Base-by-base conservation (phyloP, 1,140 invertebrate genomes). In the Plutomurus gul region DNA sequence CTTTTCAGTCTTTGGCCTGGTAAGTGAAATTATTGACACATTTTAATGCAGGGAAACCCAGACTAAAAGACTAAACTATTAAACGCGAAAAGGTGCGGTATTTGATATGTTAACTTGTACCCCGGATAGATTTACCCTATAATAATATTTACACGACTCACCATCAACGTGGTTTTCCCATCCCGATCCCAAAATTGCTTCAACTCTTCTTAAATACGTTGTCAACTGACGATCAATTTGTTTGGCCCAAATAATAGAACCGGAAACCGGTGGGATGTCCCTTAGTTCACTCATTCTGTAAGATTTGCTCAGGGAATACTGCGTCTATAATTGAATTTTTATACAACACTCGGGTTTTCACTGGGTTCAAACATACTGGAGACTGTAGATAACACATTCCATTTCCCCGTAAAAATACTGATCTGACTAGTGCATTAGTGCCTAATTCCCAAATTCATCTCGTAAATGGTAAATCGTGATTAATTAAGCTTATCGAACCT, bases 101-200 rank as follows among this genome's bases (percentile, higher is more conserved):
- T n/a, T n/a, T n/a, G n/a, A n/a, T n/a, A n/a, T n/a, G n/a, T n/a
- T n/a, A n/a, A n/a, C n/a, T n/a, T n/a, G n/a, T n/a, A n/a, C n/a
- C n/a, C n/a, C n/a, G n/a, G n/a, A n/a, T n/a, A n/a, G n/a, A n/a
- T n/a, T n/a, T n/a, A n/a, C n/a, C n/a, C 33, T 7, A 25, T 71
- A 30, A 22, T 71, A 6, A 10, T 51, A 51, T 71, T n/a, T n/a
- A n/a, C n/a, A n/a, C n/a, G n/a, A n/a, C n/a, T n/a, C n/a, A n/a
- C n/a, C 98, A 87, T 99, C 98, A 30, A 99, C 96, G 86, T 99
- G 97, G 85, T 96, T 97, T 87, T 99, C 97, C 98, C 98, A 99
- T 37, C 96, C 97, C 88, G 98, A 97, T 13, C 94, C 96, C 33
- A 99, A 89, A 43, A 99, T 96, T 89, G 98, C 97, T 89, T 99